Evolutionary conservation across 1,140 invertebrate species (phyloP).

Genomic region (Trinorchestia longiramus): DNA sequence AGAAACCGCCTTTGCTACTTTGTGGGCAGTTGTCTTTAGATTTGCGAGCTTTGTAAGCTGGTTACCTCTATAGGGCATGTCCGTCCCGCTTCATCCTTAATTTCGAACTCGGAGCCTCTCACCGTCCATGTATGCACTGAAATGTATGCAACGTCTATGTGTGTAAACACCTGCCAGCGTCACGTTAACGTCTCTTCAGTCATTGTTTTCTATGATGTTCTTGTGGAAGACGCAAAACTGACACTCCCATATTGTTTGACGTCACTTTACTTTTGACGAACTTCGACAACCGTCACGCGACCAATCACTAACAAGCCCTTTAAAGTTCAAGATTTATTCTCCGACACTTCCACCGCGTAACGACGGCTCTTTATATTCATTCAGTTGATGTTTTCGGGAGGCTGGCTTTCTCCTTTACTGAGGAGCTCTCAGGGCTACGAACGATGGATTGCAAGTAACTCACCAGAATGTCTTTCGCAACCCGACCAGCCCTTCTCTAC

Average conservation of each 20-base stretch:
- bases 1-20: not conserved
- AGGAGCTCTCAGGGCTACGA: not conserved
- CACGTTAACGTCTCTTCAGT: conserved; percentile 36
- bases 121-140: not conserved
- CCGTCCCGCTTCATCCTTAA: not conserved
- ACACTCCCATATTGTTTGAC: conserved; percentile 27
- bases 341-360: not conserved
- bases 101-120: not conserved
- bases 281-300: not conserved
- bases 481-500: not conserved
- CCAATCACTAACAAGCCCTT: conserved; percentile 27
- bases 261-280: conserved; percentile 45
- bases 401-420: conserved; percentile 1
- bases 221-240: not conserved
- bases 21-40: not conserved
- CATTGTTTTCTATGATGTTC: not conserved
- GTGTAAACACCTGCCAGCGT: not conserved
- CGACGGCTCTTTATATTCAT: conserved; percentile 22
- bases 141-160: not conserved
- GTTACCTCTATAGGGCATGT: not conserved
- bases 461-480: conserved; percentile 1
- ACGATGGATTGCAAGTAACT: conserved; percentile 47
- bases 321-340: conserved; percentile 10
- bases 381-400: not conserved
- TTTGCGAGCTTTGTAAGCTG: not conserved